Evolutionary conservation across 2,797 vertebrate genomes (phyloP), one percentile per base, ranked within the genome.

Genomic region (Moxostoma hubbsi): DNA sequence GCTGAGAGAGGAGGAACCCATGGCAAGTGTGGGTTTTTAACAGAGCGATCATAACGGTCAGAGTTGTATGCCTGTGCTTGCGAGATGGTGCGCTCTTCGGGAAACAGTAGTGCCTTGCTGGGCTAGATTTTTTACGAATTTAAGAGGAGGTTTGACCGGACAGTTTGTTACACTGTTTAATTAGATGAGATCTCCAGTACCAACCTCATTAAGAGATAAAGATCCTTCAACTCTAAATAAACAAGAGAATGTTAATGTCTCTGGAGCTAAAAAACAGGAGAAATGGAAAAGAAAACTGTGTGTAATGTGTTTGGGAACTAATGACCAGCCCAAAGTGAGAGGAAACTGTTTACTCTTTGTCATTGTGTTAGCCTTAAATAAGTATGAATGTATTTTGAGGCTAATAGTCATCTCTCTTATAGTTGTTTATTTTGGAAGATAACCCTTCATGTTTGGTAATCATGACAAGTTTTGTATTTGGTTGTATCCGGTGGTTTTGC

Each of bases 151-250:
- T 73, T 73, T 51, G 53, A 54, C 53, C n/a, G 12, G 13, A 54
- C 53, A 54, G 53, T 36, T 3, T 54, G 55, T 67, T 43, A 58
- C 10, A 12, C n/a, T 79, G 64, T 68, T 51, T 73, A 66, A 58
- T 61, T 71, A 54, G 66, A 11, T 46, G 10, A 77, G 16, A 72
- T 77, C 73, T 76, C 71, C 47, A 12, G 49, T 68, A 11, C 68
- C 72, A 59, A 24, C 74, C 76, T 65, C 79, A 75, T 67, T 43
- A 75, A 63, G 43, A 69, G 59, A 80, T 62, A 72, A 78, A 57
- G 24, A 49, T 55, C 72, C 46, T 16, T 71, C 47, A 79, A 70
- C 79, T 79, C 72, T 58, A 77, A 75, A 59, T 7, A 53, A 68
- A 16, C 24, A 61, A 61, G 18, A 71, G 64, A 51, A 73, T 24